Conservation (phyloP, 2,888 invertebrate species). For the Trissolcus japonicus region DNA sequence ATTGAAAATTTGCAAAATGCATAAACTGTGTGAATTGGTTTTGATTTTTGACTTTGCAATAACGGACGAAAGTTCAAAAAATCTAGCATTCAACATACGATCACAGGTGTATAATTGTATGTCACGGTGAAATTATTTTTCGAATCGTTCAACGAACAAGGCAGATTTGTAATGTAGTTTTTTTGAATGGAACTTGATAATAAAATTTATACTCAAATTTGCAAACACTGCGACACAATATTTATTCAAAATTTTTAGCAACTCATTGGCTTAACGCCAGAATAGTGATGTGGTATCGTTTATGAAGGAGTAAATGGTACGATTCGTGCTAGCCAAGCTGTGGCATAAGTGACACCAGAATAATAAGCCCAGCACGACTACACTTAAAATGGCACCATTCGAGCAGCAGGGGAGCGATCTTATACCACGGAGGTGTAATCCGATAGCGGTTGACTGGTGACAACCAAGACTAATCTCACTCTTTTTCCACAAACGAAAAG, state of each 20-base stretch:
- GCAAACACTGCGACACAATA: conserved; percentile 21
- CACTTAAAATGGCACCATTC: conserved; percentile 36
- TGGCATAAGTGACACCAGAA: conserved; percentile 19
- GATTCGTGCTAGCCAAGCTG: conserved; percentile 17
- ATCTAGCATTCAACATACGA: background rate
- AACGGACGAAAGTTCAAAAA: background rate
- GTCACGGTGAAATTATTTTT: background rate
- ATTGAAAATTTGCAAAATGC: too few relatives aligned
- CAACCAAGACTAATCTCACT: conserved; percentile 25
- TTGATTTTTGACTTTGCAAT: too few relatives aligned
- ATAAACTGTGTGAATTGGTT: background rate
- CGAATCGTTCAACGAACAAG: conserved; percentile 6
- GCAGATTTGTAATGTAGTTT: conserved; percentile 23
- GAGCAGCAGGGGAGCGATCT: conserved; percentile 23
- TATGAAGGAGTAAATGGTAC: conserved; percentile 39
- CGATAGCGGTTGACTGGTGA: conserved; percentile 20
- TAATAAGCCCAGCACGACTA: conserved; percentile 37
- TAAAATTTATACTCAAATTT: conserved; percentile 37
- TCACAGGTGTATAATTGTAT: background rate
- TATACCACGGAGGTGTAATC: conserved; percentile 30
- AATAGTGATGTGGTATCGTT: conserved; percentile 63
- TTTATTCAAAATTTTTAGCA: conserved; percentile 25
- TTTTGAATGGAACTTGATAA: conserved; percentile 13
- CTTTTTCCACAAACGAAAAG: conserved; percentile 18
- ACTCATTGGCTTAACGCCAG: conserved; percentile 68